phyloP scores from a whole-genome alignment of 2,113 vertebrate species.

The Vidua chalybeata region DNA sequence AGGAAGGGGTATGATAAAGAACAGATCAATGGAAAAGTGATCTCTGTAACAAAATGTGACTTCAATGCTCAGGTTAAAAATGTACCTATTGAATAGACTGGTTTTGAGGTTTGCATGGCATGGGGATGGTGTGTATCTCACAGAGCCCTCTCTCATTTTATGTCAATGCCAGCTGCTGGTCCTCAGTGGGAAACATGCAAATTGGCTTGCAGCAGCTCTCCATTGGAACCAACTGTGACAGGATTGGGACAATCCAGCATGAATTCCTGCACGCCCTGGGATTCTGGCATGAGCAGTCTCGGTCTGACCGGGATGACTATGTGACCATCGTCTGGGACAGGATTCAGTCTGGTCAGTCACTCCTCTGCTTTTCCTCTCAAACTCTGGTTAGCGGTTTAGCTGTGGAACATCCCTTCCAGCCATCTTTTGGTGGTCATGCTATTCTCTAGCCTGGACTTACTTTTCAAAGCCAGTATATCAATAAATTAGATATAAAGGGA shows the following conservation, averaged over 20 bases:
- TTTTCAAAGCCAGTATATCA: not conserved
- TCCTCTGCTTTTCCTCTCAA: not conserved
- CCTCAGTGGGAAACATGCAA: conserved; percentile 82
- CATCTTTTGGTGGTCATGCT: not conserved
- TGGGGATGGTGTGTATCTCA: not conserved
- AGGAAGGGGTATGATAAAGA: not conserved
- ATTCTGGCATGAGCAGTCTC: conserved; percentile 92
- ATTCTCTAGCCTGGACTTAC: not conserved
- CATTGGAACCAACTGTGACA: conserved; percentile 83
- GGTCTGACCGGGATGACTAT: conserved; percentile 87
- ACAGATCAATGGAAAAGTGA: not conserved
- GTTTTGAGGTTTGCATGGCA: accelerated
- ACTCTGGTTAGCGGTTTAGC: not conserved
- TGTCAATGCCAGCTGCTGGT: conserved; percentile 83
- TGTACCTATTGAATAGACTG: not conserved
- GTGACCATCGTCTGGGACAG: conserved; percentile 83
- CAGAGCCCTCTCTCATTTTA: not conserved
- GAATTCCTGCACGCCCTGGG: conserved; percentile 90
- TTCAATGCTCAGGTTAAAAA: not conserved
- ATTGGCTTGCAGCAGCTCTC: conserved; percentile 82
- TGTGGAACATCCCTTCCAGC: not conserved
- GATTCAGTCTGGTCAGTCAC: conserved; percentile 77
- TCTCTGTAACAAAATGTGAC: not conserved
- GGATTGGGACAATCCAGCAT: conserved; percentile 81
- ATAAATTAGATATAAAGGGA: not conserved